Conservation (phyloP, 2,113 vertebrate species). For the Muscicapa adusta region DNA sequence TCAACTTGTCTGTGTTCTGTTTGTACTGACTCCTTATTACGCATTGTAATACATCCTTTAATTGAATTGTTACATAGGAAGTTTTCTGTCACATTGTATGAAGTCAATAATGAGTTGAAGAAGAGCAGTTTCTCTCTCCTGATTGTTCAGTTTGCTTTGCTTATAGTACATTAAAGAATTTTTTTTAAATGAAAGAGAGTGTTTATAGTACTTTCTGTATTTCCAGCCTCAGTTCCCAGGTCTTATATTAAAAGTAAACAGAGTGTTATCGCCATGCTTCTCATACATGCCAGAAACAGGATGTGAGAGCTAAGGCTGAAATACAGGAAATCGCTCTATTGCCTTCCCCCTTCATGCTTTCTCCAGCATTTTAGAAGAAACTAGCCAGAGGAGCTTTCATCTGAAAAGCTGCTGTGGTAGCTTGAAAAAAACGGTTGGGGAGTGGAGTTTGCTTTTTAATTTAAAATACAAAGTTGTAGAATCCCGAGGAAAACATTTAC, state of each 20-base stretch:
- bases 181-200: background rate
- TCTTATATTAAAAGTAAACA: background rate
- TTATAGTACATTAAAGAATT: background rate
- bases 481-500: background rate
- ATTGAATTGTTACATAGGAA: background rate
- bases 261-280: fast-evolving
- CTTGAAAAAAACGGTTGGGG: background rate
- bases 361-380: background rate
- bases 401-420: background rate
- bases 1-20: background rate
- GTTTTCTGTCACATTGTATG: background rate
- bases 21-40: background rate
- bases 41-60: background rate
- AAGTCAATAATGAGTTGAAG: background rate
- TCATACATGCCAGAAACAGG: background rate
- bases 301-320: background rate
- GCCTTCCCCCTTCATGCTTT: background rate
- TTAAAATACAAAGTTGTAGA: background rate
- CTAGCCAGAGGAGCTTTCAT: background rate
- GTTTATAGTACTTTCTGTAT: background rate
- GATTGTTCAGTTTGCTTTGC: background rate
- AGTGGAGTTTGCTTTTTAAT: background rate
- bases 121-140: background rate
- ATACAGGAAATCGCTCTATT: background rate
- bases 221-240: background rate